Percentiles rank a stretch among this genome's conserved stretches.
These are phyloP conservation scores for Dicycla oo DNA, from an alignment of 2,888 invertebrate species.

Conservation along the genomic window DNA sequence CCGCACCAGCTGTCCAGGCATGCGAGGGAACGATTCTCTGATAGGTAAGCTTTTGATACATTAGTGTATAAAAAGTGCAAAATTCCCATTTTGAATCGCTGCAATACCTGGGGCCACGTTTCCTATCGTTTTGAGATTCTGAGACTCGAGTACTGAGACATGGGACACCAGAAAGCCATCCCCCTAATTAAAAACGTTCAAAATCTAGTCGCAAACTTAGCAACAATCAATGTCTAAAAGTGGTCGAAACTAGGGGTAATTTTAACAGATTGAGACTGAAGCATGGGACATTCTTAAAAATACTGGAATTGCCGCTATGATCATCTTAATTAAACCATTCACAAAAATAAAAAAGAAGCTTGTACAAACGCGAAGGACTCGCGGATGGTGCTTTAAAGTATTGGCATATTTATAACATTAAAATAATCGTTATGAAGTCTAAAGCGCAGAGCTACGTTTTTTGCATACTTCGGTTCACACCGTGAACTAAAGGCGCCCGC, in stretches of 20 bases:
- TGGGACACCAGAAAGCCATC: not conserved
- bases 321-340: not conserved
- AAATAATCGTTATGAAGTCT: not conserved
- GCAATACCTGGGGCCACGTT: not conserved
- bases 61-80: not conserved
- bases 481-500: no score
- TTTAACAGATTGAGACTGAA: not conserved
- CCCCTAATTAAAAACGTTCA: not conserved
- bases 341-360: not conserved
- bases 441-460: no score
- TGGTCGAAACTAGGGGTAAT: not conserved
- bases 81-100: not conserved
- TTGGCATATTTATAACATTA: no score
- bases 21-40: conserved; percentile 86
- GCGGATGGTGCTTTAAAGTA: not conserved
- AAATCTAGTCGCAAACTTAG: not conserved
- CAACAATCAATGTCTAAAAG: not conserved
- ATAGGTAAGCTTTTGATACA: conserved; percentile 74
- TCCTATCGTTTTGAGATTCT: not conserved
- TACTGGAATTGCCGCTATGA: not conserved
- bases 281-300: not conserved
- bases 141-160: not conserved
- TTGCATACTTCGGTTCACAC: no score
- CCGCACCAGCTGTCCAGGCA: conserved; percentile 86
- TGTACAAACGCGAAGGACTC: not conserved